Base-by-base conservation (phyloP, 2,888 invertebrate species). In the Eupithecia dodoneata region DNA sequence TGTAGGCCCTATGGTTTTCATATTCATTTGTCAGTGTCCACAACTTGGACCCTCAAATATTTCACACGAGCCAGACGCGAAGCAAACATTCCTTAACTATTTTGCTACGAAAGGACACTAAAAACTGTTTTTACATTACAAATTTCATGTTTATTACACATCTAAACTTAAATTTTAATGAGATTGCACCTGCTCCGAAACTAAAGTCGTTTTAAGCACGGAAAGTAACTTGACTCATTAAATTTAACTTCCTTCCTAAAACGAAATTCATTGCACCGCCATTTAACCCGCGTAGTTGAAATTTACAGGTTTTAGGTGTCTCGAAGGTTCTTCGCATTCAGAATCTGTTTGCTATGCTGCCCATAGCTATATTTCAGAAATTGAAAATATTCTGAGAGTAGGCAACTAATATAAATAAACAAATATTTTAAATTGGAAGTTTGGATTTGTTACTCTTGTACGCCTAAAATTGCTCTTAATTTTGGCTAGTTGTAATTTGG, bases 221-320 rank as follows among this genome's bases (percentile, higher is more conserved):
- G 63, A 72, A 71, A 74, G 72, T 77, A 69, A 77, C 74, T 75
- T 77, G 77, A 77, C 72, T 69, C 77, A 74, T 77, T 77, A 77
- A 77, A 77, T 75, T 74, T 69, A 70, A 74, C 67, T 65, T 70
- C 72, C 72, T 75, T 77, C 69, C 72, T 72, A 72, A 77, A 77
- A 72, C 63, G 42, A 59, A 69, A 70, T 72, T 72, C 65, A 69
- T 67, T 73, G 73, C 73, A 67, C 66, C 42, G 47, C 69, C 65
- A 72, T 77, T 72, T 74, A 70, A 75, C 63, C 65, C 30, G 18
- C 10, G 69, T 72, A 70, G 72, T 70, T 77, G 52, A 45, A 77
- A 74, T 65, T 75, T 65, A 72, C 72, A 72, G 30, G 71, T 70
- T 74, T 73, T 63, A 63, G 63, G 30, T 73, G 13, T 70, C 70